A percentile compares a stretch with the other conserved stretches of the same genome.
phyloP scores from a whole-genome alignment of 2,888 invertebrate genomes.

The Osedax frankpressi region DNA sequence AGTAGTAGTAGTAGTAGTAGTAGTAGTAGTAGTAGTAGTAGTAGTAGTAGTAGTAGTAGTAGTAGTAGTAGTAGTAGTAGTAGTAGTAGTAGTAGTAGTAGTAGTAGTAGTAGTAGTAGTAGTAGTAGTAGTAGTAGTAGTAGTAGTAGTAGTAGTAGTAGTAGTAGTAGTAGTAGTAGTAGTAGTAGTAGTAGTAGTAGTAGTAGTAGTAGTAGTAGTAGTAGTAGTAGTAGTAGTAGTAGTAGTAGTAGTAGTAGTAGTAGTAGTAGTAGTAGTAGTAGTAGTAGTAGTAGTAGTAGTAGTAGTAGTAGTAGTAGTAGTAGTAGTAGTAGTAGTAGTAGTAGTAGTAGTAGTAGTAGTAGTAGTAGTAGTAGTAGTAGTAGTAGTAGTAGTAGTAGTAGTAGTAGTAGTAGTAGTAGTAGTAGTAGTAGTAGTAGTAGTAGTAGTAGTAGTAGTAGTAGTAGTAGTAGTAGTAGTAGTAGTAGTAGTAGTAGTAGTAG shows the following conservation, averaged over 20 bases:
- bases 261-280: slow-evolving; percentile 13
- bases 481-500: background rate
- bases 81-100: background rate
- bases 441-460: slow-evolving; percentile 11
- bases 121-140: background rate
- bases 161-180: background rate
- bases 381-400: slow-evolving; percentile 14
- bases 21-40: background rate
- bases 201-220: slow-evolving; percentile 2
- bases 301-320: slow-evolving; percentile 7
- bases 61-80: background rate
- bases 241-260: slow-evolving; percentile 8
- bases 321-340: slow-evolving; percentile 15
- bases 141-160: background rate
- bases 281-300: slow-evolving; percentile 13
- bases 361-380: slow-evolving; percentile 6
- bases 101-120: background rate
- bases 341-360: slow-evolving; percentile 7
- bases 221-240: slow-evolving; percentile 10
- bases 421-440: slow-evolving; percentile 12
- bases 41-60: background rate
- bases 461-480: background rate
- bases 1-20: background rate
- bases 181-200: background rate
- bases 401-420: slow-evolving; percentile 15